Evolutionary conservation across 2,888 invertebrate genomes (phyloP).

Genomic region (Choristoneura rosaceana): DNA sequence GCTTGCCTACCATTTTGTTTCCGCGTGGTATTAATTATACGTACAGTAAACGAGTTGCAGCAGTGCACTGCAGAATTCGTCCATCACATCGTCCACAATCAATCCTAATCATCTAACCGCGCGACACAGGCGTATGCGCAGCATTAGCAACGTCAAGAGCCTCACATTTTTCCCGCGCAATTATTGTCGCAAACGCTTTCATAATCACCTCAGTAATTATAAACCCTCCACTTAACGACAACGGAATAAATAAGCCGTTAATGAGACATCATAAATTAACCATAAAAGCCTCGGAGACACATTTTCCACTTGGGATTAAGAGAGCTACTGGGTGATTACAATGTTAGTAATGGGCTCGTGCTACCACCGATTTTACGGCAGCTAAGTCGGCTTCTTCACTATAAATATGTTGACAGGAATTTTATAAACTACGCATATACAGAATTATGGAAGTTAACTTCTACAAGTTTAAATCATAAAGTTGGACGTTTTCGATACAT

Average conservation of each 20-base stretch:
- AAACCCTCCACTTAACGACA: constrained; percentile 37
- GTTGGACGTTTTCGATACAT: too few species aligned
- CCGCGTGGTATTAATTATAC: background rate
- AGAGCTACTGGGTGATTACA: background rate
- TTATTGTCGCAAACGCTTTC: constrained; percentile 41
- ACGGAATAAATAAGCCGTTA: constrained; percentile 46
- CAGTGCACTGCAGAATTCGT: constrained; percentile 29
- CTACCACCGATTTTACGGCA: constrained; percentile 9
- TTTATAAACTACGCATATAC: background rate
- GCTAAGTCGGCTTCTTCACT: background rate
- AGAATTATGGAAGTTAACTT: background rate
- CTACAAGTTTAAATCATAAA: background rate
- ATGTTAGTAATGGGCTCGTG: constrained; percentile 4
- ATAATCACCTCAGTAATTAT: constrained; percentile 42
- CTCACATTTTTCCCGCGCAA: constrained; percentile 46
- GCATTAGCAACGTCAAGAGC: constrained; percentile 53
- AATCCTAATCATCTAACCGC: constrained; percentile 65
- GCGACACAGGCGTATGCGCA: constrained; percentile 49
- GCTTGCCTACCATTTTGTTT: background rate
- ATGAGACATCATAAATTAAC: constrained; percentile 46
- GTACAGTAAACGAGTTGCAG: constrained; percentile 6
- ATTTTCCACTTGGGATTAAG: constrained; percentile 25
- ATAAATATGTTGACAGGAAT: background rate
- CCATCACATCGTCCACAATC: constrained; percentile 54
- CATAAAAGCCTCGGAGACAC: constrained; percentile 32